These are phyloP conservation scores for Sphaerophoria taeniata DNA, from an alignment of 2,888 invertebrate genomes.

Conservation along the genomic window DNA sequence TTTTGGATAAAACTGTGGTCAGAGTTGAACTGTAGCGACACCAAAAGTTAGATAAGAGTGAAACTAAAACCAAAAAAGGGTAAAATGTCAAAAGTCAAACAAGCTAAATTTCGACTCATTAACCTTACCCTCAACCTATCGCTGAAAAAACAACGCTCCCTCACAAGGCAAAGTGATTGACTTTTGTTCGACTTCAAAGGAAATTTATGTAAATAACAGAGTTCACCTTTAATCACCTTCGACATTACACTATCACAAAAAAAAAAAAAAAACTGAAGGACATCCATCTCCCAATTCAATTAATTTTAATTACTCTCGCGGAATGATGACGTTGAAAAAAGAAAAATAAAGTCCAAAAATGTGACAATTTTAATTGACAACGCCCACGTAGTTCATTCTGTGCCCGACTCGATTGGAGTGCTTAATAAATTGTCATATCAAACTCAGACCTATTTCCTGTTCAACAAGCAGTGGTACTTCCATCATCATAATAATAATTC, in stretches of 20 bases:
- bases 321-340: not conserved
- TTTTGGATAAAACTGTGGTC: too few relatives aligned
- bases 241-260: conserved; percentile 6
- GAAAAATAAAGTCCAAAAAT: conserved; percentile 17
- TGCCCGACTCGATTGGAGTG: not conserved
- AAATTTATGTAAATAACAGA: not conserved
- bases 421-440: conserved; percentile 29
- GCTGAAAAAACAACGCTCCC: too few relatives aligned
- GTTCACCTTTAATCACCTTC: conserved; percentile 25
- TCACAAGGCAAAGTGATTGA: too few relatives aligned
- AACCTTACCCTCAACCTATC: too few relatives aligned
- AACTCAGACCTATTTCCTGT: conserved; percentile 38
- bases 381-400: not conserved
- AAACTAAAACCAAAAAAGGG: too few relatives aligned
- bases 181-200: too few relatives aligned
- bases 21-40: too few relatives aligned
- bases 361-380: not conserved
- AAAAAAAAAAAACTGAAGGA: conserved; percentile 3
- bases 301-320: conserved; percentile 31
- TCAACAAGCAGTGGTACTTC: conserved; percentile 16
- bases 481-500: conserved; percentile 19
- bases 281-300: conserved; percentile 9
- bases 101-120: too few relatives aligned
- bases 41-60: too few relatives aligned
- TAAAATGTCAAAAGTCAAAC: too few relatives aligned